phyloP scores from a whole-genome alignment of 2,797 vertebrate genomes.

The Platyrinchus mystaceus region DNA sequence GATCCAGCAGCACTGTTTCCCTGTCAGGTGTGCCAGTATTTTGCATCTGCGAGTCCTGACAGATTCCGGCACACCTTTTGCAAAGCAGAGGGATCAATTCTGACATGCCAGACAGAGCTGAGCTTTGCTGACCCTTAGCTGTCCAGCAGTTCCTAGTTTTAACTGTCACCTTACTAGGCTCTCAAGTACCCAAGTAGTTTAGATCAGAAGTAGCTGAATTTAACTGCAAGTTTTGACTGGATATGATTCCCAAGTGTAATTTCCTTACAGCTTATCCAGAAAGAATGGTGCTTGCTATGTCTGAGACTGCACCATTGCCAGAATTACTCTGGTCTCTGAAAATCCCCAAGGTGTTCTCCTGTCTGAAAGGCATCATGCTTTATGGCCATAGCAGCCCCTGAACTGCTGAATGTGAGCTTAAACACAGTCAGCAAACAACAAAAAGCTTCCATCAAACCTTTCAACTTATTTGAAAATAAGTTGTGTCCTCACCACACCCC shows the following conservation, averaged over 20 bases:
- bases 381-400: not conserved
- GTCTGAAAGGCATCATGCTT: not conserved
- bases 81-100: not conserved
- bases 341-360: not conserved
- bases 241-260: not conserved
- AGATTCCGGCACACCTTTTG: not conserved
- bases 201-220: not conserved
- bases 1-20: not conserved
- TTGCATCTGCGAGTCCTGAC: not conserved
- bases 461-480: not conserved
- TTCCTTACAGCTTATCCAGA: not conserved
- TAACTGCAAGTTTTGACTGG: not conserved
- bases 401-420: not conserved
- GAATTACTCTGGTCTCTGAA: not conserved
- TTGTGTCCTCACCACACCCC: rapidly evolving
- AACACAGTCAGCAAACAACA: not conserved
- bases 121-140: not conserved
- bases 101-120: not conserved
- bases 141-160: not conserved
- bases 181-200: not conserved
- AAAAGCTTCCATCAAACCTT: not conserved
- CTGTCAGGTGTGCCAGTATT: not conserved
- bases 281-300: not conserved
- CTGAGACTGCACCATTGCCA: not conserved
- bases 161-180: not conserved